phyloP scores from a whole-genome alignment of 2,113 vertebrate species.

The Lampris incognitus region DNA sequence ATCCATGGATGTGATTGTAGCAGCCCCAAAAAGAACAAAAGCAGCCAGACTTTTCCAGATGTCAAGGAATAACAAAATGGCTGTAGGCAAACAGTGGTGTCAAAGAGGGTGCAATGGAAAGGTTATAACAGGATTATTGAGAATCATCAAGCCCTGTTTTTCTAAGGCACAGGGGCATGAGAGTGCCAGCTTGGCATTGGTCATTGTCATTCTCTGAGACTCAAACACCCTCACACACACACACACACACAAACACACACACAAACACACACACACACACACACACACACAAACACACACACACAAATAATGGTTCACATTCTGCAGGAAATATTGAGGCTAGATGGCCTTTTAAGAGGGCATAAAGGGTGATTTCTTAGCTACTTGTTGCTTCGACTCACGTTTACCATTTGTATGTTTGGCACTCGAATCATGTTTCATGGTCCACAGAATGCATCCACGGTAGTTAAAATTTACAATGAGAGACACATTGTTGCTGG shows the following conservation, averaged over 20 bases:
- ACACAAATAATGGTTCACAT: background rate
- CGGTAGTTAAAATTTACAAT: background rate
- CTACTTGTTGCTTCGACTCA: conserved; percentile 8
- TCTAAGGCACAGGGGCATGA: conserved; percentile 42
- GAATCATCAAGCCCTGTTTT: conserved; percentile 53
- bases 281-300: conserved; percentile 7
- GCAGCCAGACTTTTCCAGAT: conserved; percentile 79
- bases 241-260: conserved; percentile 34
- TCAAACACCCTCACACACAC: conserved; percentile 13
- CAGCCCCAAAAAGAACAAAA: conserved; percentile 67
- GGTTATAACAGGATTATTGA: conserved; percentile 70
- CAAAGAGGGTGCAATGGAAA: conserved; percentile 46
- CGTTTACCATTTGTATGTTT: conserved; percentile 9
- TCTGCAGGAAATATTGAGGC: conserved; percentile 4
- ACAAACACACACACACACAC: conserved; percentile 13
- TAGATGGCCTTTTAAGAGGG: background rate
- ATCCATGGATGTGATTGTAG: conserved; percentile 68
- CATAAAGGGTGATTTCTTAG: conserved; percentile 29
- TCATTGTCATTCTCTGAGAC: conserved; percentile 1
- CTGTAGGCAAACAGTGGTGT: conserved; percentile 58
- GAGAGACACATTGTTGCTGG: background rate
- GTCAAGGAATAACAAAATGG: conserved; percentile 73
- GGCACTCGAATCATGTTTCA: conserved; percentile 16
- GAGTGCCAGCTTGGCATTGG: conserved; percentile 55
- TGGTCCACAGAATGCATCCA: background rate